Conservation (phyloP, 2,888 invertebrate genomes). For the Arrhopalites spinosus region DNA sequence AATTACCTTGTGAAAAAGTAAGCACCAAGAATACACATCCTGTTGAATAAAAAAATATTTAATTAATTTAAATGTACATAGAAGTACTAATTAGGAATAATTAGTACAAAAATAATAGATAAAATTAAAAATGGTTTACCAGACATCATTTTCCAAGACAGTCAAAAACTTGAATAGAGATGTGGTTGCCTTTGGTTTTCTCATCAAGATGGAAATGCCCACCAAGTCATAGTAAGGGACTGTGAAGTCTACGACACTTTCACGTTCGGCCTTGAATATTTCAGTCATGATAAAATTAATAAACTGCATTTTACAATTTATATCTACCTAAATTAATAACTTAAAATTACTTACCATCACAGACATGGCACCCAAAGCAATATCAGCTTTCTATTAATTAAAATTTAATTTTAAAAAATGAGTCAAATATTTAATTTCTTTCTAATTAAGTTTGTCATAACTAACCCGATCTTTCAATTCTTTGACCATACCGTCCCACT, state of each 20-base stretch:
- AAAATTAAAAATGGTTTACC: background rate
- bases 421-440: background rate
- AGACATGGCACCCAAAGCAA: slow-evolving; percentile 89
- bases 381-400: slow-evolving; percentile 75
- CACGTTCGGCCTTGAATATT: slow-evolving; percentile 82
- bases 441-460: background rate
- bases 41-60: background rate
- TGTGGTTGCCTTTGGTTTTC: slow-evolving; percentile 83
- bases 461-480: slow-evolving; percentile 74
- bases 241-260: slow-evolving; percentile 96
- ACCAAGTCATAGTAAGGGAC: slow-evolving; percentile 98
- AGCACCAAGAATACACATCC: slow-evolving; percentile 93
- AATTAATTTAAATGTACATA: background rate
- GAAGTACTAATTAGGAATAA: no score
- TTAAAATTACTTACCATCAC: slow-evolving; percentile 76
- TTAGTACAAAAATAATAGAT: no score
- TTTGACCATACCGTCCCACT: slow-evolving; percentile 84
- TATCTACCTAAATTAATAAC: slow-evolving; percentile 60
- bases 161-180: slow-evolving; percentile 96
- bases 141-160: slow-evolving; percentile 81
- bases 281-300: no score
- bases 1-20: slow-evolving; percentile 87
- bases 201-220: slow-evolving; percentile 95
- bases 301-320: background rate
- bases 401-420: background rate